Evolutionary conservation across 2,888 invertebrate genomes (phyloP), one percentile per base, ranked within the genome.

Genomic region (Pristionchus fissidentatus): DNA sequence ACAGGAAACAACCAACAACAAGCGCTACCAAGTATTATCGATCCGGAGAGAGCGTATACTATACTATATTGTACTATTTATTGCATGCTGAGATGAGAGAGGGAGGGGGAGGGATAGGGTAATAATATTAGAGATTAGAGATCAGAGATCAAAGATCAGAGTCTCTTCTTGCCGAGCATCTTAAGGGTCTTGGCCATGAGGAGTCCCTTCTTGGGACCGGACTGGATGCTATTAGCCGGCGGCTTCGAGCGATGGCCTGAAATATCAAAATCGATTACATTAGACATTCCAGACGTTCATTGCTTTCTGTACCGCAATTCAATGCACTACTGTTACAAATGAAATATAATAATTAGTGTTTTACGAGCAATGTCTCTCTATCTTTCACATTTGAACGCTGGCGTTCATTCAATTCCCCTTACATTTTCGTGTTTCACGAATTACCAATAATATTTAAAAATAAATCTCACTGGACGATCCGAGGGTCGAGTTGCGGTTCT

Each of bases 181-280:
- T 89, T 89, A 29, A 87, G 46, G 32, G 89, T 86, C 85, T 86
- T 87, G 49, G 82, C 57, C 86, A 90, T 88, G 29, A 89, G 84
- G 49, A 87, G 85, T 13, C 86, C 89, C 41, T 84, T 84, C 79
- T 87, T 87, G 22, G 52, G 57, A 0, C 41, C 73, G 19, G 70
- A 62, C 81, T 87, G 85, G 79, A 60, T 60, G 22, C 35, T 46
- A 26, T 46, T 22, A 29, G 32, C 13, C 60, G 35, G 35, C 66
- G 35, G 38, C 66, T 66, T 66, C 66, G 19, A 38, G 66, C 66
- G 66, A 10, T 19, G 19, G 41, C 66, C 66, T 66, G 38, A 0
- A 66, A 66, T 66, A 38, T n/a, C n/a, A n/a, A 3, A 35, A 3
- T 60, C 19, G 2, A n/a, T 60, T 60, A 15, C 15, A 29, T 35